Evolutionary conservation across 2,888 invertebrate species (phyloP).

Genomic region (Trichacis sp.): DNA sequence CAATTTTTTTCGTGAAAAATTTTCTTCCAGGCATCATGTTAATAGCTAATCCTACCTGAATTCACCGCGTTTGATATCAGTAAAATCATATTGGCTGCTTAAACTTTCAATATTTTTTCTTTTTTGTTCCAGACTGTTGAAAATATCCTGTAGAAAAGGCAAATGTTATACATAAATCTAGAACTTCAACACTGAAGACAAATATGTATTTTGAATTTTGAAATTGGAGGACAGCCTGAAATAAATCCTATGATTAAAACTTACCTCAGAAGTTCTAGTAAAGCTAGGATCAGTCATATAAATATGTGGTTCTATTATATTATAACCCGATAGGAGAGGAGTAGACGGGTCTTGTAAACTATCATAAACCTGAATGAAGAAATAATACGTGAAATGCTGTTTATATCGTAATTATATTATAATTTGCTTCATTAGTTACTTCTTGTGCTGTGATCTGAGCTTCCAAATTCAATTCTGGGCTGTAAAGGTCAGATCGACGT

Average conservation of each 20-base stretch:
- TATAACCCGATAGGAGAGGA: conserved; percentile 59
- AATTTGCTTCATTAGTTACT: too few relatives aligned
- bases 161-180: too few relatives aligned
- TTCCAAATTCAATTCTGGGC: conserved; percentile 63
- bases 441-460: conserved; percentile 66
- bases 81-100: conserved; percentile 59
- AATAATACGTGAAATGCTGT: too few relatives aligned
- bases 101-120: conserved; percentile 63
- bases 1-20: too few relatives aligned
- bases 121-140: conserved; percentile 63
- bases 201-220: too few relatives aligned
- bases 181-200: too few relatives aligned
- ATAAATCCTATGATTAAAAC: conserved; percentile 6
- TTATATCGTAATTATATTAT: too few relatives aligned
- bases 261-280: conserved; percentile 65
- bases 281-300: conserved; percentile 63
- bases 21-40: too few relatives aligned
- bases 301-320: conserved; percentile 55
- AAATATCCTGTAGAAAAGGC: conserved; percentile 64
- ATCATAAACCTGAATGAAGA: conserved; percentile 60
- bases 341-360: conserved; percentile 66
- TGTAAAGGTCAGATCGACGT: conserved; percentile 63
- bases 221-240: too few relatives aligned
- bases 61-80: conserved; percentile 53
- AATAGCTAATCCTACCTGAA: conserved; percentile 46